Conservation (phyloP, 92 coral and sea anemone species). For the Plumapathes pennacea region DNA sequence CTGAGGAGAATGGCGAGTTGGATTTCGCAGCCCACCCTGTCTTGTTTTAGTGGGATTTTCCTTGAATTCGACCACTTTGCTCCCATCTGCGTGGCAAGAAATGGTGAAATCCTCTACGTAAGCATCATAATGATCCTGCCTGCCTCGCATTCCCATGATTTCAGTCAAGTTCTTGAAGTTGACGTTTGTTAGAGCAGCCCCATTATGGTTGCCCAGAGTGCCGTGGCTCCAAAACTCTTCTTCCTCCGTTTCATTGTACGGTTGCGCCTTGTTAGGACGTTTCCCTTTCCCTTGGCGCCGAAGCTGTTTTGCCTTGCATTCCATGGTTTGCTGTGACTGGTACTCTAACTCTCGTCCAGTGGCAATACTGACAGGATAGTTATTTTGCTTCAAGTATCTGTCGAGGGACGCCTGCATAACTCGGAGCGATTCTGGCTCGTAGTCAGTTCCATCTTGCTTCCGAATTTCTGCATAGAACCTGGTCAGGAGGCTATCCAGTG, state of each 20-base stretch:
- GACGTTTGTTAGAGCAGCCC: slow-evolving; percentile 1
- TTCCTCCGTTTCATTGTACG: slow-evolving; percentile 2
- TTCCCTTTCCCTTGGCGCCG: slow-evolving; percentile 22
- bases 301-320: slow-evolving; percentile 12
- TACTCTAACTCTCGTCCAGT: slow-evolving; percentile 12
- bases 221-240: slow-evolving; percentile 8
- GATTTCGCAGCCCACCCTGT: slow-evolving; percentile 30
- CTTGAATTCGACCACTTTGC: slow-evolving; percentile 2
- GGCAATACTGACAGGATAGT: slow-evolving; percentile 21
- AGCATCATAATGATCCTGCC: slow-evolving; percentile 13
- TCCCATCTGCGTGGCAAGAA: not conserved
- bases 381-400: slow-evolving; percentile 13
- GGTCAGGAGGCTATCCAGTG: slow-evolving; percentile 16
- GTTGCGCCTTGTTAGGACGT: slow-evolving; percentile 20
- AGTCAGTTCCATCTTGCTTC: slow-evolving; percentile 43
- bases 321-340: slow-evolving; percentile 22
- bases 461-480: slow-evolving; percentile 33
- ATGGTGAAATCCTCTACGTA: slow-evolving; percentile 14
- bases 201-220: slow-evolving; percentile 11
- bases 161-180: slow-evolving; percentile 25
- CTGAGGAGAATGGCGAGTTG: slow-evolving; percentile 22
- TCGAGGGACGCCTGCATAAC: slow-evolving; percentile 42
- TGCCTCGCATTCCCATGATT: slow-evolving; percentile 20
- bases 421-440: slow-evolving; percentile 49
- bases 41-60: slow-evolving; percentile 33